A percentile compares a stretch with the other conserved stretches of the same genome.
These are phyloP conservation scores for Drosophila greeni DNA, from an alignment of 2,888 invertebrate species.

Conservation along the genomic window DNA sequence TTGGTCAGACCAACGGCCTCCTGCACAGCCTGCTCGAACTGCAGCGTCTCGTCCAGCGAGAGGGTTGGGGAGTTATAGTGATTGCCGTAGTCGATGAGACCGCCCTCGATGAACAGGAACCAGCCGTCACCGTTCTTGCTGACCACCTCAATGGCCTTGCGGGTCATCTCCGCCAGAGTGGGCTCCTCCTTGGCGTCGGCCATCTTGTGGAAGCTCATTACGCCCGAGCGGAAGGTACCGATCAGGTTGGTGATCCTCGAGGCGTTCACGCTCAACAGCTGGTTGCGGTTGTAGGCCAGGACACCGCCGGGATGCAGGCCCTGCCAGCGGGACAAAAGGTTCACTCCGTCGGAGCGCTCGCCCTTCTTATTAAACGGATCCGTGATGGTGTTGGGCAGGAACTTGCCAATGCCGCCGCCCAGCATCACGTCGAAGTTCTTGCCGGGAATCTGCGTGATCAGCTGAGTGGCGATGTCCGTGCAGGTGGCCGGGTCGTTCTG, in stretches of 20 bases:
- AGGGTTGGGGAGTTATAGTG: conserved; percentile 83
- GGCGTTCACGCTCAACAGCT: conserved; percentile 76
- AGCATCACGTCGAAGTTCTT: conserved; percentile 83
- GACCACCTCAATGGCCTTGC: conserved; percentile 82
- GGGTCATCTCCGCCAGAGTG: conserved; percentile 84
- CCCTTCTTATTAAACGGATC: conserved; percentile 81
- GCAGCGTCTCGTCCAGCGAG: conserved; percentile 88
- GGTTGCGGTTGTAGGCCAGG: conserved; percentile 61
- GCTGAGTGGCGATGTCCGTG: conserved; percentile 85
- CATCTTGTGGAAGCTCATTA: conserved; percentile 81
- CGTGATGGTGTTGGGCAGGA: conserved; percentile 72
- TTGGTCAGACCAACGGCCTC: conserved; percentile 82
- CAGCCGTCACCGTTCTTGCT: conserved; percentile 82
- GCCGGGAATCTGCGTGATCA: conserved; percentile 84
- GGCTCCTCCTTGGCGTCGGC: conserved; percentile 80
- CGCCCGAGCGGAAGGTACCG: conserved; percentile 80
- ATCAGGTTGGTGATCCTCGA: conserved; percentile 80
- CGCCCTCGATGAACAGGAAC: conserved; percentile 85
- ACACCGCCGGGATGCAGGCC: conserved; percentile 73
- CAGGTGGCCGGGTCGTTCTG: conserved; percentile 79
- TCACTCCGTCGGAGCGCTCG: conserved; percentile 82
- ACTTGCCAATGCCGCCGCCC: conserved; percentile 75
- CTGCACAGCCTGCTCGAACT: conserved; percentile 85
- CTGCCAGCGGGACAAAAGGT: conserved; percentile 85
- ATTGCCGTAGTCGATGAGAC: conserved; percentile 80